These are phyloP conservation scores for Bothrops jararaca DNA, from an alignment of 2,113 vertebrate species.

Conservation along the genomic window DNA sequence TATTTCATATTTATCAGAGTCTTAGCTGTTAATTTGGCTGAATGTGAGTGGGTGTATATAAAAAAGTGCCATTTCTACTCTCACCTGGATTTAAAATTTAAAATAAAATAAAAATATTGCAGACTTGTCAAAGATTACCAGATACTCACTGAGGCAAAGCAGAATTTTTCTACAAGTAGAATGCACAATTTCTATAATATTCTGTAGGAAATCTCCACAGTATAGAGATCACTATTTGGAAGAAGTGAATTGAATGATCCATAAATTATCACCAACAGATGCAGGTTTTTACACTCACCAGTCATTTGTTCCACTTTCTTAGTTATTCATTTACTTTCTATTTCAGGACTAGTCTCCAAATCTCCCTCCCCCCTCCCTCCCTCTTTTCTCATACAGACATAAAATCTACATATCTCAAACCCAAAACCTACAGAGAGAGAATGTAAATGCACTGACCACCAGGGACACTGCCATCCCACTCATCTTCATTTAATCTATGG, in stretches of 20 bases:
- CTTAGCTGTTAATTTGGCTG: constrained; percentile 30
- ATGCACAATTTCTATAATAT: constrained; percentile 10
- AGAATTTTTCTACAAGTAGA: neutral
- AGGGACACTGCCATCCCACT: neutral
- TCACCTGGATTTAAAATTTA: neutral
- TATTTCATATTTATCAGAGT: constrained; percentile 50
- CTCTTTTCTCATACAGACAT: neutral
- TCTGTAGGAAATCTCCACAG: constrained; percentile 32
- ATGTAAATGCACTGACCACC: neutral
- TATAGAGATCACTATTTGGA: constrained; percentile 1
- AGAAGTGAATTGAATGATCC: constrained; percentile 16
- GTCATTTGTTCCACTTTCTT: neutral
- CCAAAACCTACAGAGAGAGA: neutral
- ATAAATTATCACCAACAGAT: constrained; percentile 14
- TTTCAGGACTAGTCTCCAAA: neutral
- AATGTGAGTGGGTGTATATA: neutral
- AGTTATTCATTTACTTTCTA: neutral
- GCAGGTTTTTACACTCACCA: neutral
- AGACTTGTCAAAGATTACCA: constrained; percentile 19
- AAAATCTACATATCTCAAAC: neutral
- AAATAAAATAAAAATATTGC: neutral
- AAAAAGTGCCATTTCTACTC: constrained; percentile 36
- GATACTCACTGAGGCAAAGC: neutral
- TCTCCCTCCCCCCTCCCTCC: neutral
- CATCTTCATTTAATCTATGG: neutral